Conservation (phyloP, 2,113 vertebrate species). For the Aegithalos caudatus region DNA sequence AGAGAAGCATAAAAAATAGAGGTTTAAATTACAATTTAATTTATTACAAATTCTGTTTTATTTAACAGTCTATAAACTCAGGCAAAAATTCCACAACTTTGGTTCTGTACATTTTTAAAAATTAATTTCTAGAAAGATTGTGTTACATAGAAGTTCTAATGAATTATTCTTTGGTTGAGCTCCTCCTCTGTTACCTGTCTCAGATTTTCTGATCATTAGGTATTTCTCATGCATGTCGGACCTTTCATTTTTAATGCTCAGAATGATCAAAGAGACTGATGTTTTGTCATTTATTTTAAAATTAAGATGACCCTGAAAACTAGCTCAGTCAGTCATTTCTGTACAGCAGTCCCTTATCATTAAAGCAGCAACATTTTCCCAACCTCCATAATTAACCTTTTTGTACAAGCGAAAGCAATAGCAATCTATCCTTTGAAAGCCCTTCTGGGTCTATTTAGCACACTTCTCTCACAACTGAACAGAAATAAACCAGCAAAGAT, state of each 20-base stretch:
- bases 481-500: slow-evolving; percentile 7
- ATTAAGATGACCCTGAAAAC: slow-evolving; percentile 59
- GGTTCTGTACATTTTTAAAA: not conserved
- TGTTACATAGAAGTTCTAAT: not conserved
- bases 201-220: slow-evolving; percentile 49
- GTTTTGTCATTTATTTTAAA: slow-evolving; percentile 62
- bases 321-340: slow-evolving; percentile 44
- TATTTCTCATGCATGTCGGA: slow-evolving; percentile 43
- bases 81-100: not conserved
- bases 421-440: slow-evolving; percentile 52
- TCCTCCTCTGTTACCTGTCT: slow-evolving; percentile 20
- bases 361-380: slow-evolving; percentile 50
- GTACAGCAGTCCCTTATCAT: slow-evolving; percentile 32
- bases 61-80: slow-evolving; percentile 4
- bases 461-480: slow-evolving; percentile 46
- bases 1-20: not conserved
- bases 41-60: not conserved
- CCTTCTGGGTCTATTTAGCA: slow-evolving; percentile 50
- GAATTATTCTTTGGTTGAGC: slow-evolving; percentile 13
- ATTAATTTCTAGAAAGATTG: not conserved
- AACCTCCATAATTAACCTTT: slow-evolving; percentile 58
- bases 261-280: slow-evolving; percentile 46
- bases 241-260: slow-evolving; percentile 34
- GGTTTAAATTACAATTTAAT: not conserved
- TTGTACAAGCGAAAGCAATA: slow-evolving; percentile 28